Evolutionary conservation across 2,888 invertebrate genomes (phyloP).

Genomic region (Euspilapteryx auroguttella): DNA sequence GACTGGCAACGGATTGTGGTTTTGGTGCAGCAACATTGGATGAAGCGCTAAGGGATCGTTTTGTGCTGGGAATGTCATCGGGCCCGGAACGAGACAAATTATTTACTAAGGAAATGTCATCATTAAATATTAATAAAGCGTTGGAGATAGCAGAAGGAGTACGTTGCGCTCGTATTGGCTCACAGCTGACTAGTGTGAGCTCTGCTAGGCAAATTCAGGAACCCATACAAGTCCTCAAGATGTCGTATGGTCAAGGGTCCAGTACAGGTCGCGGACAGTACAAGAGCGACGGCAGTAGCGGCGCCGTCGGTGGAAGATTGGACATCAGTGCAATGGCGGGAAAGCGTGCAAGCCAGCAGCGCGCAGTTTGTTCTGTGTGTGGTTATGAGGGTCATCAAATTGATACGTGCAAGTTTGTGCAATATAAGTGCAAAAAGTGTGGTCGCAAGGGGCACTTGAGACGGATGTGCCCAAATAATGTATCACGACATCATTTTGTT

Average conservation of each 20-base stretch:
- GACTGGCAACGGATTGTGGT: neutral
- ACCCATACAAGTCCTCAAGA: neutral
- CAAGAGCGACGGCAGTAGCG: no score
- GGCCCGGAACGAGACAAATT: conserved; percentile 1
- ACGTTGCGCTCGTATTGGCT: neutral
- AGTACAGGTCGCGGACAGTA: no score
- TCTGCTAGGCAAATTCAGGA: no score
- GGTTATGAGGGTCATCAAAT: neutral
- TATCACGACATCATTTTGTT: neutral
- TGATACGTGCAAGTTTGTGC: neutral
- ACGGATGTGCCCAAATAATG: neutral
- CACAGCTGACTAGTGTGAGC: neutral
- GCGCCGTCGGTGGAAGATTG: neutral
- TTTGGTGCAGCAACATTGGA: neutral
- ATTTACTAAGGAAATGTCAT: neutral
- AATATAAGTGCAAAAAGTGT: no score
- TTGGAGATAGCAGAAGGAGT: neutral
- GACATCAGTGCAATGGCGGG: no score
- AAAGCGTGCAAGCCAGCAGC: no score
- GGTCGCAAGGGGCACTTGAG: neutral
- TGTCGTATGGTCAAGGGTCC: no score
- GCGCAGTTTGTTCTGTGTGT: no score
- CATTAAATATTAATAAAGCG: neutral
- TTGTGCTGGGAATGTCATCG: conserved; percentile 1
- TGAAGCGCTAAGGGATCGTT: neutral